Evolutionary conservation across 2,797 vertebrate species (phyloP), one percentile per base, ranked within the genome.

Genomic region (Pangasius mekongensis): DNA sequence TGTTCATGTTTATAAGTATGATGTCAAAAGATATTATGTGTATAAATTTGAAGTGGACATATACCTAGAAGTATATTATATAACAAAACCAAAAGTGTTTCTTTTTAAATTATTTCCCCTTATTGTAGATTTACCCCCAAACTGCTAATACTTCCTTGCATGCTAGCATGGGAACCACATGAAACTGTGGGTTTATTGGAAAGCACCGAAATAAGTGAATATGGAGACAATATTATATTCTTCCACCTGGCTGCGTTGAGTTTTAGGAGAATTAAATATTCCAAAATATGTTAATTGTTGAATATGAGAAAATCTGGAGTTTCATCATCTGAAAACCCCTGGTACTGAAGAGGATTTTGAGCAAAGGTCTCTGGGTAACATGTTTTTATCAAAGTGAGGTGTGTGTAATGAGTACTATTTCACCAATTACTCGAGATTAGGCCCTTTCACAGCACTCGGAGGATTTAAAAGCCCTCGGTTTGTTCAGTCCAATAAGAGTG

Each of bases 381-480:
- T 2, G 77, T 24, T 71, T 69, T 58, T 82, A 71, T 52, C 77
- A 83, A 73, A 88, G 62, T 82, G 92, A 93, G 92, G 91, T 91
- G 92, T 93, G 92, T 91, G 92, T 93, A 94, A 95, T 94, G 94
- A 94, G 93, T 93, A 93, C 92, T 92, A 92, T 93, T 92, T 93
- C 92, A 90, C 92, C 93, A 95, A 95, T 95, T 95, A 94, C 84
- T 89, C 92, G 90, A 95, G 94, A 95, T 95, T 93, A 95, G 93
- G 92, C 93, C 92, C 90, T 94, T 93, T 93, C 93, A 93, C 92
- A 92, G 93, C 94, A 92, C 92, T 93, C 93, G 91, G 93, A 27
- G 93, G 93, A 93, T 93, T 94, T 94, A 94, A 94, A 94, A 93
- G 94, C 93, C 93, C 90, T 87, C 90, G 93, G 93, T 95, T 94